phyloP scores from a whole-genome alignment of 1,140 invertebrate species.

The Cylas formicarius region DNA sequence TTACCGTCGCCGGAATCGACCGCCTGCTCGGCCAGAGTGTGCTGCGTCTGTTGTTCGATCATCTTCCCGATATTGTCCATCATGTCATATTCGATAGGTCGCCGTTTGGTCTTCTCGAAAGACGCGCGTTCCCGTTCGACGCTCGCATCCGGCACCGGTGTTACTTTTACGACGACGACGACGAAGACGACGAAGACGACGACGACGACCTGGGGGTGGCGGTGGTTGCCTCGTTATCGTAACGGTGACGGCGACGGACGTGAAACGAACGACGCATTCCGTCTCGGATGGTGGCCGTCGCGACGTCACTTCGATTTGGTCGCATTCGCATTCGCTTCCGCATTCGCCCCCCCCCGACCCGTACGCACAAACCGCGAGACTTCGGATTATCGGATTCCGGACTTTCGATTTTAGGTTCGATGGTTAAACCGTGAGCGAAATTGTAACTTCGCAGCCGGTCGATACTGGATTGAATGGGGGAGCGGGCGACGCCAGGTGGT shows the following conservation, averaged over 20 bases:
- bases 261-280: too few relatives aligned
- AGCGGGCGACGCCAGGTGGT: constrained; percentile 42
- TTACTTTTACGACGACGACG: constrained; percentile 25
- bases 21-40: constrained; percentile 51
- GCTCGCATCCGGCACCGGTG: constrained; percentile 1
- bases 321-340: not conserved
- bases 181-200: constrained; percentile 3
- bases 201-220: constrained; percentile 9
- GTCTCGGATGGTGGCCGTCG: too few relatives aligned
- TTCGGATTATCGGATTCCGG: constrained; percentile 31
- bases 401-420: too few relatives aligned
- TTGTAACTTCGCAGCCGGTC: constrained; percentile 38
- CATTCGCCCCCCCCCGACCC: constrained; percentile 20
- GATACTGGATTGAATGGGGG: constrained; percentile 42
- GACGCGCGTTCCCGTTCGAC: too few relatives aligned
- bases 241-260: constrained; percentile 13
- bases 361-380: constrained; percentile 27
- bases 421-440: constrained; percentile 33
- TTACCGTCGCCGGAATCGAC: constrained; percentile 48
- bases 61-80: constrained; percentile 62
- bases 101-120: constrained; percentile 8
- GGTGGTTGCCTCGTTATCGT: constrained; percentile 13
- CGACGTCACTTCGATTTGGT: constrained; percentile 14
- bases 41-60: constrained; percentile 55
- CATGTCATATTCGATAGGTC: constrained; percentile 28